These are phyloP conservation scores for Poeciliopsis turrubarensis DNA, from an alignment of 2,113 vertebrate genomes.

Conservation along the genomic window DNA sequence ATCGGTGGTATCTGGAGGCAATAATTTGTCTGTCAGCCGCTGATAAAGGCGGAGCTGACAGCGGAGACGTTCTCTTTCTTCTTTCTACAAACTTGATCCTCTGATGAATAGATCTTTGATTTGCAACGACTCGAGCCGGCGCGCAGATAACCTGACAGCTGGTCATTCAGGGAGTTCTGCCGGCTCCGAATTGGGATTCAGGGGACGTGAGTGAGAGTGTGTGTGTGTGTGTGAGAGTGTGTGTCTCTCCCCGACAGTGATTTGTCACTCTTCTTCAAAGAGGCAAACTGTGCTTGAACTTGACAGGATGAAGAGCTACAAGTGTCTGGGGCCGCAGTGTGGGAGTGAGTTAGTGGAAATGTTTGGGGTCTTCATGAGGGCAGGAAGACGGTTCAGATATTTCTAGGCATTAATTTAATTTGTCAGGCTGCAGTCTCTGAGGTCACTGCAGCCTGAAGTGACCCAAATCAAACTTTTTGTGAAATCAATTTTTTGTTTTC, in stretches of 20 bases:
- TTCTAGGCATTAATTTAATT: too few relatives aligned
- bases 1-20: conserved; percentile 25
- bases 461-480: too few relatives aligned
- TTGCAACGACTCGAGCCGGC: background rate
- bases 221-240: background rate
- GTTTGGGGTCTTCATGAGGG: background rate
- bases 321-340: conserved; percentile 7
- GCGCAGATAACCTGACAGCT: conserved; percentile 16
- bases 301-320: conserved; percentile 1
- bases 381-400: background rate
- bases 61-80: background rate
- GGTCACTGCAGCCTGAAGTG: too few relatives aligned
- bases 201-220: background rate
- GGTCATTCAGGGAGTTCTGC: background rate
- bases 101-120: background rate
- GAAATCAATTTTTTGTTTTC: background rate
- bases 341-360: background rate
- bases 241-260: conserved; percentile 5
- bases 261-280: conserved; percentile 27
- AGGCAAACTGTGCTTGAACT: conserved; percentile 20
- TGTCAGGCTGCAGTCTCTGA: too few relatives aligned
- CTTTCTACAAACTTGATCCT: background rate
- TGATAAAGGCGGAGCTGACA: conserved; percentile 35
- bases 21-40: conserved; percentile 39
- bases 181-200: conserved; percentile 10